Percentiles rank a stretch among this genome's conserved stretches.
Conservation (phyloP, 1,140 invertebrate genomes). For the Platyscapa corneri region DNA sequence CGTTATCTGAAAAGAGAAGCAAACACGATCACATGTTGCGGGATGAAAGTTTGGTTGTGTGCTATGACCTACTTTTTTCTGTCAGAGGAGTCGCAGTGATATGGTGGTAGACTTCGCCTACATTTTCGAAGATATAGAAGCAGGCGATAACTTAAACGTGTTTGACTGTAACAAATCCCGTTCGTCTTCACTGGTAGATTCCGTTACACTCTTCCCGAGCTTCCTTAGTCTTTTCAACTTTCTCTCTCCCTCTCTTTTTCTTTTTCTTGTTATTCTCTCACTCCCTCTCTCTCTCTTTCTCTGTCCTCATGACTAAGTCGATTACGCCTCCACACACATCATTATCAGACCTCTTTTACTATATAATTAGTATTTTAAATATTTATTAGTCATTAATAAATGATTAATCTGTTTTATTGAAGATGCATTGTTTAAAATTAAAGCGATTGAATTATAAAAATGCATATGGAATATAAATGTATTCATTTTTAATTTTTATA, state of each 20-base stretch:
- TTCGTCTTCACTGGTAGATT: constrained; percentile 47
- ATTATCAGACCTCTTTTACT: background rate
- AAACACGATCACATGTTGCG: background rate
- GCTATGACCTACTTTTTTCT: constrained; percentile 11
- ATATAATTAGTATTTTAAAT: background rate
- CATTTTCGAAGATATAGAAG: constrained; percentile 34
- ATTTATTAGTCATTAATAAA: background rate
- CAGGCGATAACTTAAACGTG: constrained; percentile 1
- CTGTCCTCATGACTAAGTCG: constrained; percentile 37
- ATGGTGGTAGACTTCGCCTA: constrained; percentile 25
- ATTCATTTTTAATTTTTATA: too few species aligned
- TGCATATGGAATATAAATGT: too few species aligned
- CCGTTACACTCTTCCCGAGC: constrained; percentile 56
- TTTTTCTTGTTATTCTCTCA: background rate
- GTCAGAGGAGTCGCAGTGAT: background rate
- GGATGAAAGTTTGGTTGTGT: constrained; percentile 4
- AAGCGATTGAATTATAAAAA: too few species aligned
- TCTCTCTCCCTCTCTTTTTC: constrained; percentile 11
- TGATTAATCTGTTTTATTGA: too few species aligned
- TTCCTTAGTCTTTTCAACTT: background rate
- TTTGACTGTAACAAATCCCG: constrained; percentile 57
- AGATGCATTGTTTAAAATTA: too few species aligned
- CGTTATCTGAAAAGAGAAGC: background rate
- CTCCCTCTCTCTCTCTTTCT: background rate
- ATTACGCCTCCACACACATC: background rate